These are phyloP conservation scores for Archivesica marissinica DNA, from an alignment of 1,140 invertebrate species.

Conservation along the genomic window DNA sequence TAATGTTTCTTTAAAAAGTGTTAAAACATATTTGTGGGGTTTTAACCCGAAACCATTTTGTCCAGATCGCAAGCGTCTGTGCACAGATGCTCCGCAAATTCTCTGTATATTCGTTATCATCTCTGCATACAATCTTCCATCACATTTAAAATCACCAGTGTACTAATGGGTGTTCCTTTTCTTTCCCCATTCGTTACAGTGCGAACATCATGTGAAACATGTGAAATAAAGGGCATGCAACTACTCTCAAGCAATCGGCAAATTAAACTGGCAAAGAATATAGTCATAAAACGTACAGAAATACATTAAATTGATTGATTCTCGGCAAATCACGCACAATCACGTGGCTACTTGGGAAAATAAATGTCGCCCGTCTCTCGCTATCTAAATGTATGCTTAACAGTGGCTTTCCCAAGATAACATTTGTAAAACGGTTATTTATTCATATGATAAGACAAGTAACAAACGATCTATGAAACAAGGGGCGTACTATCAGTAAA, in stretches of 20 bases:
- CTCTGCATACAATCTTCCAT: not conserved
- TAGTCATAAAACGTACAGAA: slow-evolving; percentile 9
- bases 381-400: slow-evolving; percentile 32
- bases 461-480: not conserved
- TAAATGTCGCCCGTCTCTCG: slow-evolving; percentile 35
- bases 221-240: no score
- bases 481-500: not conserved
- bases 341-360: slow-evolving; percentile 35
- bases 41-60: no score
- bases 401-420: slow-evolving; percentile 49
- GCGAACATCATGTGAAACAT: not conserved
- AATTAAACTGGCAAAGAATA: not conserved
- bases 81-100: no score
- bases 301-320: slow-evolving; percentile 42
- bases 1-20: no score
- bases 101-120: no score
- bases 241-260: not conserved
- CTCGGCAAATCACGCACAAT: not conserved
- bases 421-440: slow-evolving; percentile 47
- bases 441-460: slow-evolving; percentile 43
- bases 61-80: no score
- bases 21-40: no score
- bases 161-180: not conserved
- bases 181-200: not conserved
- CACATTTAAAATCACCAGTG: not conserved